Base-by-base conservation (phyloP, 2,797 vertebrate species). In the Poecilia velifera region DNA sequence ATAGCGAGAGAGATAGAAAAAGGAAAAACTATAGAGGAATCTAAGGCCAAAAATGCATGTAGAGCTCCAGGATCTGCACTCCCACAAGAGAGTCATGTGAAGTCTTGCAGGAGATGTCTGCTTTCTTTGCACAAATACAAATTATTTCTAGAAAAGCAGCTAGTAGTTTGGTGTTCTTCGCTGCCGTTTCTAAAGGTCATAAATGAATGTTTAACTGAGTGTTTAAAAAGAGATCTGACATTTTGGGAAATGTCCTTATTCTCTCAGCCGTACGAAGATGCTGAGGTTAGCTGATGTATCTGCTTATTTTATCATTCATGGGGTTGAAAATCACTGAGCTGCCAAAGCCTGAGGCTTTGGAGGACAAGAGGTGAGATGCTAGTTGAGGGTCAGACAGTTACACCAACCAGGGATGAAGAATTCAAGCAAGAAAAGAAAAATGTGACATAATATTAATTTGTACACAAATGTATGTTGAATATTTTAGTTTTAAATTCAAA, bases 151-250 rank as follows among this genome's bases (percentile, higher is more conserved):
- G 41, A 28, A 28, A 71, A 71, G 22, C 22, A 70, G 12, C 51
- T 14, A 34, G 74, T 34, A 34, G 55, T 62, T 34, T 16, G 57
- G 51, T 31, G 31, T 74, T 70, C 46, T 34, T 71, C 46, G 34
- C 0, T 49, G 57, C 47, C 43, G 49, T 70, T 83, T 80, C 51
- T 43, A 77, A 72, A 80, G 71, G 71, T 80, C 62, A 80, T 13
- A 72, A 47, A 76, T 1, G 20, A 71, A 73, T 13, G 3, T 74
- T 74, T 41, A 76, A 43, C 34, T 75, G 39, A 76, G 53, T 70
- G 53, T 79, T 79, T 73, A 72, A 46, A 66, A 46, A 62, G 46
- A 76, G 39, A 34, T 12, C 20, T 77, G 82, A 77, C 43, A 80
- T 80, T 79, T 79, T 16, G 12, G 22, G 20, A 45, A 41, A 47